phyloP scores from a whole-genome alignment of 2,113 vertebrate species.

The Amia ocellicauda region DNA sequence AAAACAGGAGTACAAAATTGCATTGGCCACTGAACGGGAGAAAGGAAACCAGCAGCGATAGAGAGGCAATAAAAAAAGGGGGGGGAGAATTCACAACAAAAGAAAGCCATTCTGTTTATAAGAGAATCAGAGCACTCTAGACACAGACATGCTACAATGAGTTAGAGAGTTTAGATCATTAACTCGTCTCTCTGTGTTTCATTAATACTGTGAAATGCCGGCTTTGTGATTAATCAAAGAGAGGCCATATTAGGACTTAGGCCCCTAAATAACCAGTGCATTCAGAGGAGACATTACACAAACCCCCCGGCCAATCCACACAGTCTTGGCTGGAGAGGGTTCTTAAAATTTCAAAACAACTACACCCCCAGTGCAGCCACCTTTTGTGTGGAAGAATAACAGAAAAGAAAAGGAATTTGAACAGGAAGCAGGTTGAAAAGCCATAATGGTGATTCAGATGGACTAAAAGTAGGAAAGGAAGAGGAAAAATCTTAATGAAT shows the following conservation, averaged over 20 bases:
- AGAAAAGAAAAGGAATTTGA: constrained; percentile 67
- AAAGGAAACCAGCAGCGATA: constrained; percentile 54
- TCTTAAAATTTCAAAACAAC: constrained; percentile 61
- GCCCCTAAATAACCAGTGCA: constrained; percentile 72
- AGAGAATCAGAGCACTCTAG: constrained; percentile 73
- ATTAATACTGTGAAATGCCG: constrained; percentile 76
- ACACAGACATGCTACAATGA: constrained; percentile 69
- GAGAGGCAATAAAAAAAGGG: constrained; percentile 46
- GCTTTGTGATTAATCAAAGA: constrained; percentile 79
- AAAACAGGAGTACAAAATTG: constrained; percentile 21
- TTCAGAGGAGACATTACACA: constrained; percentile 72
- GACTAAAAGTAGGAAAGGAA: constrained; percentile 61
- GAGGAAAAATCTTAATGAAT: constrained; percentile 67
- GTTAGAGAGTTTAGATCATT: constrained; percentile 88
- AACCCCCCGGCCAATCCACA: constrained; percentile 68
- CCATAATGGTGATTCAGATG: constrained; percentile 75
- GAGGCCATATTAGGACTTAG: constrained; percentile 74
- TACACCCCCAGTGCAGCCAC: constrained; percentile 66
- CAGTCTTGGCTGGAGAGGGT: constrained; percentile 57
- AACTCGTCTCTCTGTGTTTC: constrained; percentile 78
- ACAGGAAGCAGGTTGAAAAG: constrained; percentile 84
- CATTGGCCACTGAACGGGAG: constrained; percentile 20
- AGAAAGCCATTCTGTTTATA: constrained; percentile 61
- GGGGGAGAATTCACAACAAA: constrained; percentile 59
- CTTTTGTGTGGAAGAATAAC: constrained; percentile 73